These are phyloP conservation scores for Pteronotus mesoamericanus DNA, from an alignment of 2,797 vertebrate genomes.

Conservation along the genomic window DNA sequence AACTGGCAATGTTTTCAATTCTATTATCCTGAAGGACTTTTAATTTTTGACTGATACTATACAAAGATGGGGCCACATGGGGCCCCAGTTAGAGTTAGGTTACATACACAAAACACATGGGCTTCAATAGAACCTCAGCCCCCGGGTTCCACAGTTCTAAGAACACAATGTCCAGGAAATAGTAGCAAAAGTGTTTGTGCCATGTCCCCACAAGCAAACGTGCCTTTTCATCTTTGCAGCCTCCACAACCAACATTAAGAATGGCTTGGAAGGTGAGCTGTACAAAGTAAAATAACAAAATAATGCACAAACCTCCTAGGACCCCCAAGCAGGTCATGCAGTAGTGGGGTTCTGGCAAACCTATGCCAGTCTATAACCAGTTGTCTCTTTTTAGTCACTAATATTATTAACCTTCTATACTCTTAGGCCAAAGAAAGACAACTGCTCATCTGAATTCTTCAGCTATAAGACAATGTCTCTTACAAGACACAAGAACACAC, in stretches of 20 bases:
- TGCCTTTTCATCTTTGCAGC: not conserved
- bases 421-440: not conserved
- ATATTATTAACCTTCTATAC: not conserved
- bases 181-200: not conserved
- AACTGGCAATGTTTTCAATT: not conserved
- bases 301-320: rapidly evolving
- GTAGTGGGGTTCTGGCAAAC: not conserved
- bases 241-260: not conserved
- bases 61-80: not conserved
- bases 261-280: rapidly evolving
- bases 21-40: not conserved
- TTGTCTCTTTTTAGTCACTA: not conserved
- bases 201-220: not conserved
- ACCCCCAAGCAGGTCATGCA: rapidly evolving
- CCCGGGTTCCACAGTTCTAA: not conserved
- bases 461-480: not conserved
- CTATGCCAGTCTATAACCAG: not conserved
- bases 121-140: not conserved
- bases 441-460: not conserved
- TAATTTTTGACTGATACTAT: not conserved
- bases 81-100: not conserved
- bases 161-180: not conserved
- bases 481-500: not conserved
- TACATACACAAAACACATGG: not conserved
- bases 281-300: not conserved